Conservation (phyloP, 2,888 invertebrate genomes). For the Parnassius orleans region DNA sequence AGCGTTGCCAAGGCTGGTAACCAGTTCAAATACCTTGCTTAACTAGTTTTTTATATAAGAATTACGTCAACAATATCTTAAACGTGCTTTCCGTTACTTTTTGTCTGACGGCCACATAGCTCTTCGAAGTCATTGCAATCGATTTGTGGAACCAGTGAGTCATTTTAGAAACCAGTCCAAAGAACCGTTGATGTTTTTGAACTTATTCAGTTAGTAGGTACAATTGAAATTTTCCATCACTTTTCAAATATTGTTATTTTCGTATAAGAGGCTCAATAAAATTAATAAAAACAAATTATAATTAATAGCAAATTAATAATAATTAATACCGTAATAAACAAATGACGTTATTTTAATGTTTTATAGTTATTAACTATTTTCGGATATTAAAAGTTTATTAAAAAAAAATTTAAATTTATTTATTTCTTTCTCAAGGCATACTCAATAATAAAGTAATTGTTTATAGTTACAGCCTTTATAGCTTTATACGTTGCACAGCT, state of each 20-base stretch:
- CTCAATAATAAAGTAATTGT: too few species aligned
- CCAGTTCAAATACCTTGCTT: slow-evolving; percentile 20
- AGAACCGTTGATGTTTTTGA: slow-evolving; percentile 50
- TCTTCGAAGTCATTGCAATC: slow-evolving; percentile 26
- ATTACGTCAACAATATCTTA: slow-evolving; percentile 21
- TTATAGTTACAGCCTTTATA: too few species aligned
- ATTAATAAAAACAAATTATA: too few species aligned
- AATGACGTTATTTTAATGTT: too few species aligned
- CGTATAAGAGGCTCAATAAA: too few species aligned
- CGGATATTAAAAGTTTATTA: too few species aligned
- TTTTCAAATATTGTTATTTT: background rate
- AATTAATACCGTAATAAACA: too few species aligned
- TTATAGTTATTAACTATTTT: too few species aligned
- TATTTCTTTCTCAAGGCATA: too few species aligned
- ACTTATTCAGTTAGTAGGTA: slow-evolving; percentile 30
- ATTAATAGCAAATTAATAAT: too few species aligned
- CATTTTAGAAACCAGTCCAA: slow-evolving; percentile 46
- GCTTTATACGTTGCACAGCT: too few species aligned
- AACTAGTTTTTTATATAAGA: slow-evolving; percentile 11
- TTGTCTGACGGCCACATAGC: slow-evolving; percentile 24
- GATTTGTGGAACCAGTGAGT: slow-evolving; percentile 41
- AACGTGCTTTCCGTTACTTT: slow-evolving; percentile 29
- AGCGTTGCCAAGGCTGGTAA: slow-evolving; percentile 4
- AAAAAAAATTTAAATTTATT: too few species aligned
- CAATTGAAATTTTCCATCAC: slow-evolving; percentile 17